phyloP scores from a whole-genome alignment of 2,797 vertebrate genomes.

The Paedocypris micromegethes region DNA sequence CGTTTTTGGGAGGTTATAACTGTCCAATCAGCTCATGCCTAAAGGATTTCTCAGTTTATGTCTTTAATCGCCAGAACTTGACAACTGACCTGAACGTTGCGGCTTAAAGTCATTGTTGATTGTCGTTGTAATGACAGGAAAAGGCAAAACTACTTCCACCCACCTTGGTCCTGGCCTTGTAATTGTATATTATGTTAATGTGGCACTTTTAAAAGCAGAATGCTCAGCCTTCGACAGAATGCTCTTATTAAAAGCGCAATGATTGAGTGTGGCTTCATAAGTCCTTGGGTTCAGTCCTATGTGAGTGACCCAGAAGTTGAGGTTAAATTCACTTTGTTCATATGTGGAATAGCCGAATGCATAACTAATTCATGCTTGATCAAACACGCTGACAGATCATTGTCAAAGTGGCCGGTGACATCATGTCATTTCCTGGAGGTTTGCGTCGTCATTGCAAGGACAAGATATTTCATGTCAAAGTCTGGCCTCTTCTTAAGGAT shows the following conservation, averaged over 20 bases:
- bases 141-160: conserved; percentile 19
- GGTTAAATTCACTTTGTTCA: conserved; percentile 22
- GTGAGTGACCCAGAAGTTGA: conserved; percentile 14
- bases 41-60: conserved; percentile 67
- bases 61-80: conserved; percentile 59
- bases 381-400: conserved; percentile 15
- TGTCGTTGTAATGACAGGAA: conserved; percentile 41
- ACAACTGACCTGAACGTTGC: conserved; percentile 55
- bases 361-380: conserved; percentile 21
- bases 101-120: conserved; percentile 59
- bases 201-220: conserved; percentile 32
- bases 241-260: conserved; percentile 39
- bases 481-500: conserved; percentile 7
- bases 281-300: conserved; percentile 21
- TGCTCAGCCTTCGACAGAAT: conserved; percentile 22
- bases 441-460: conserved; percentile 15
- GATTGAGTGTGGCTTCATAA: conserved; percentile 27
- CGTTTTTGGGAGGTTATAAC: conserved; percentile 31
- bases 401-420: conserved; percentile 22
- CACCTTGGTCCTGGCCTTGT: background rate
- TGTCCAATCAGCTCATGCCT: conserved; percentile 71
- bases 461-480: conserved; percentile 5
- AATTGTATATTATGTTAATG: conserved; percentile 35
- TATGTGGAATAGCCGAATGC: conserved; percentile 19
- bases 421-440: conserved; percentile 8